A percentile compares a stretch with the other conserved stretches of the same genome.
These are phyloP conservation scores for Eurois occulta DNA, from an alignment of 2,888 invertebrate genomes.

Conservation along the genomic window DNA sequence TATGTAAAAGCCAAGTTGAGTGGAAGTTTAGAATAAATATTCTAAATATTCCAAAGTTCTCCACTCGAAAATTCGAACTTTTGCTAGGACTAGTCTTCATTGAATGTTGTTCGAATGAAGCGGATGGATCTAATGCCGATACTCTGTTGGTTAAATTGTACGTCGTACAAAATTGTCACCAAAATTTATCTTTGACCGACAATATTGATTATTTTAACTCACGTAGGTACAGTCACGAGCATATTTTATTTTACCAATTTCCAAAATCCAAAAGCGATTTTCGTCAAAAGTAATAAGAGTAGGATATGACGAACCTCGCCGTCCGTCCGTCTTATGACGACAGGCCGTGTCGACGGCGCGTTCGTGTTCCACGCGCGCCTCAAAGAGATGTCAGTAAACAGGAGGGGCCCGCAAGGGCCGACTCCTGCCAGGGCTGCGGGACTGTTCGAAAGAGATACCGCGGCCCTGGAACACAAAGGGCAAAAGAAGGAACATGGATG, in stretches of 20 bases:
- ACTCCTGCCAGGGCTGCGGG: too few species aligned
- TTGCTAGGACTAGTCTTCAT: background rate
- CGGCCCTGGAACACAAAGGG: too few species aligned
- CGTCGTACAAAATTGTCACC: background rate
- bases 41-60: too few species aligned
- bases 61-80: too few species aligned
- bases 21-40: background rate
- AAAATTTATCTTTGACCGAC: background rate
- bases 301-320: background rate
- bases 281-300: background rate
- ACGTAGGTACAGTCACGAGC: background rate
- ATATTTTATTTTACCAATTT: background rate
- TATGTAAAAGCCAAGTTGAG: constrained; percentile 19
- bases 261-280: background rate
- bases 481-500: too few species aligned
- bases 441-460: too few species aligned
- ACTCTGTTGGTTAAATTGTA: background rate
- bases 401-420: too few species aligned
- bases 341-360: too few species aligned
- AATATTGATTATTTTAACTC: background rate
- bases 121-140: background rate
- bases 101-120: background rate
- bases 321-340: too few species aligned
- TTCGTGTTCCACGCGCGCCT: too few species aligned
- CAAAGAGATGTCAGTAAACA: too few species aligned